Percentiles rank a stretch among this genome's conserved stretches.
Conservation (phyloP, 1,140 invertebrate genomes). For the Tenebrio molitor region DNA sequence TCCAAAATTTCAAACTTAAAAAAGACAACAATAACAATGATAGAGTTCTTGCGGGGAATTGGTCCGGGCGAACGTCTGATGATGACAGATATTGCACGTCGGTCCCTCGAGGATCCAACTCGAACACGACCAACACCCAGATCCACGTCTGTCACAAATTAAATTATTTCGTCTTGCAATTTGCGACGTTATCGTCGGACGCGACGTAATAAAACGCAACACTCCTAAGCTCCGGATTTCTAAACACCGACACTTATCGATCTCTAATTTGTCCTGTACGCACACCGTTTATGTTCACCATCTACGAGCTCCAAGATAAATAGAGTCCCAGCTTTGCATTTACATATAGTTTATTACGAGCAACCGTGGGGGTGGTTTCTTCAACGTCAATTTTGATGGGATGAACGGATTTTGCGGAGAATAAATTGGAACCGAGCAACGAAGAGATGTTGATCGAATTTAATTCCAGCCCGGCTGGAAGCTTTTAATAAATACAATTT, state of each 20-base stretch:
- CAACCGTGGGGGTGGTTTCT: neutral
- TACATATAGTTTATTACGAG: slow-evolving; percentile 37
- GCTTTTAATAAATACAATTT: slow-evolving; percentile 29
- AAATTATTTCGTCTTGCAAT: neutral
- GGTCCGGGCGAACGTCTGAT: neutral
- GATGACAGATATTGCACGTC: slow-evolving; percentile 3
- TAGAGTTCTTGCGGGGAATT: neutral
- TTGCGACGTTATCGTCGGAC: neutral
- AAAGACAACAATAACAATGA: neutral
- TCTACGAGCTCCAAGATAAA: slow-evolving; percentile 16
- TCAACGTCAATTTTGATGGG: slow-evolving; percentile 7
- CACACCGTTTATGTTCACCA: neutral
- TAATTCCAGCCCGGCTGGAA: slow-evolving; percentile 3
- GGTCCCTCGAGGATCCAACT: neutral
- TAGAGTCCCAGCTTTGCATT: slow-evolving; percentile 30
- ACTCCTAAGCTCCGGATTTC: neutral
- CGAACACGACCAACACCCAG: neutral
- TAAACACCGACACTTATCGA: slow-evolving; percentile 15
- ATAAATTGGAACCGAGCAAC: slow-evolving; percentile 13
- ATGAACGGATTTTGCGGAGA: slow-evolving; percentile 16
- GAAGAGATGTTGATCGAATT: slow-evolving; percentile 19
- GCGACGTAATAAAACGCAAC: neutral
- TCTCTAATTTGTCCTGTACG: slow-evolving; percentile 8
- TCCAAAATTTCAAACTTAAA: slow-evolving; percentile 42
- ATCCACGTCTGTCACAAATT: neutral